These are phyloP conservation scores for Acipenser transmontanus DNA, from an alignment of 2,797 vertebrate species.

Conservation along the genomic window DNA sequence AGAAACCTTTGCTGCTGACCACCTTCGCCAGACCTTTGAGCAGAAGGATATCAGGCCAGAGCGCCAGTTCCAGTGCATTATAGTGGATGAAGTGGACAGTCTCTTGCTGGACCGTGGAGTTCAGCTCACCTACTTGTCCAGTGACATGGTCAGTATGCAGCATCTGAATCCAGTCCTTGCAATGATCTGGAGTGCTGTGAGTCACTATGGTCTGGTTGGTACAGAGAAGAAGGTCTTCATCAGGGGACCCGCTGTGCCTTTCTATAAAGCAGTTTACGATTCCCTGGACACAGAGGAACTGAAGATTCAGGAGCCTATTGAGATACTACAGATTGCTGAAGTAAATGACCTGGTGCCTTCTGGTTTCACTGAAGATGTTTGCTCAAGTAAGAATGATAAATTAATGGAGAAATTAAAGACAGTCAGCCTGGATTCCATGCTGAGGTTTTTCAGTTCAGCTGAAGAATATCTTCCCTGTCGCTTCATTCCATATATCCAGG, in stretches of 20 bases:
- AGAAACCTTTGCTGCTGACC: conserved; percentile 36
- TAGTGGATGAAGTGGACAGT: conserved; percentile 48
- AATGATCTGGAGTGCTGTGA: conserved; percentile 38
- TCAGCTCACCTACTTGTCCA: conserved; percentile 41
- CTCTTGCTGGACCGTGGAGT: conserved; percentile 40
- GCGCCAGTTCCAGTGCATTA: conserved; percentile 35
- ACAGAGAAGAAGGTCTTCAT: conserved; percentile 15
- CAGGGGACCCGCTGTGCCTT: conserved; percentile 28
- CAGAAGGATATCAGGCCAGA: conserved; percentile 36
- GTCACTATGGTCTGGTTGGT: conserved; percentile 13
- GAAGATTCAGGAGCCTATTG: conserved; percentile 8
- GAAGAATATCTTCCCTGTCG: conserved; percentile 16
- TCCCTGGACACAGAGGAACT: conserved; percentile 15
- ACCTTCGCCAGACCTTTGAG: conserved; percentile 39
- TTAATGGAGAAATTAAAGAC: conserved; percentile 8
- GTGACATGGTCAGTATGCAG: conserved; percentile 35
- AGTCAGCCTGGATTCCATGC: conserved; percentile 14
- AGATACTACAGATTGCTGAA: conserved; percentile 21
- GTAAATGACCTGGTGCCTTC: conserved; percentile 3
- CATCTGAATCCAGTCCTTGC: conserved; percentile 35
- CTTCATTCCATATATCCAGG: conserved; percentile 12
- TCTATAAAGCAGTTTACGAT: conserved; percentile 34
- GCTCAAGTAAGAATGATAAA: neutral
- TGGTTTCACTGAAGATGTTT: conserved; percentile 20
- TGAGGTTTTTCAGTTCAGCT: conserved; percentile 7